These are phyloP conservation scores for Gryllus longicercus DNA, from an alignment of 2,888 invertebrate species.

Conservation along the genomic window DNA sequence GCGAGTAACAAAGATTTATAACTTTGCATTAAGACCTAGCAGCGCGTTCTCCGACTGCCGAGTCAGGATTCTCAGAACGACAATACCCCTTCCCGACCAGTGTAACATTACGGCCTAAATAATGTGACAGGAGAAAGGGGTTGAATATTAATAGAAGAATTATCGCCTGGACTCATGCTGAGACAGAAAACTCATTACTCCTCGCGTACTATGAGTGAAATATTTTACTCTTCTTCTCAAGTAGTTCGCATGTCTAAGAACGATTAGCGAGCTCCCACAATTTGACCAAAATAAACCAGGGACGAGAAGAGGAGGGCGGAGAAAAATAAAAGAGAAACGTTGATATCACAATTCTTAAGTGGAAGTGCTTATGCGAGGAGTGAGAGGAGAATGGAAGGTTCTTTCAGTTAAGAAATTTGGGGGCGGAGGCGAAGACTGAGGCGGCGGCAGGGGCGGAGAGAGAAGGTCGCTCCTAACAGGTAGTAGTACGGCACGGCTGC, in stretches of 20 bases:
- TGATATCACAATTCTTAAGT: slow-evolving; percentile 1
- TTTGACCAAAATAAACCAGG: slow-evolving; percentile 3
- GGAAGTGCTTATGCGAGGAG: background rate
- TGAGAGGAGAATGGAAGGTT: slow-evolving; percentile 17
- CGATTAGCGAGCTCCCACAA: slow-evolving; percentile 1
- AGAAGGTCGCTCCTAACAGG: background rate
- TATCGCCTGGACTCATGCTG: background rate
- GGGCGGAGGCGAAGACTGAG: background rate
- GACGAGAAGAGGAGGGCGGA: background rate
- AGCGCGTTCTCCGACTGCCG: background rate
- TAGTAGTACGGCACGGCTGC: background rate
- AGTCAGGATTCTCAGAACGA: slow-evolving; percentile 17
- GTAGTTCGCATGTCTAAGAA: slow-evolving; percentile 17
- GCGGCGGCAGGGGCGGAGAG: background rate
- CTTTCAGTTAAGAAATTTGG: slow-evolving; percentile 1
- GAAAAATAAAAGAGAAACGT: background rate
- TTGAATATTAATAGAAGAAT: background rate
- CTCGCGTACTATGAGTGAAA: background rate
- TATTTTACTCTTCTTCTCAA: slow-evolving; percentile 6
- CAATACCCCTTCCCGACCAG: background rate
- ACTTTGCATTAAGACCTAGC: background rate
- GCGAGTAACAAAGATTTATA: slow-evolving; percentile 17
- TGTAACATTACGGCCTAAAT: slow-evolving; percentile 6
- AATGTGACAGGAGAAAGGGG: slow-evolving; percentile 5
- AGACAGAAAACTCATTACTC: slow-evolving; percentile 8